Conservation (phyloP, 2,113 vertebrate genomes). For the Prunella fulvescens region DNA sequence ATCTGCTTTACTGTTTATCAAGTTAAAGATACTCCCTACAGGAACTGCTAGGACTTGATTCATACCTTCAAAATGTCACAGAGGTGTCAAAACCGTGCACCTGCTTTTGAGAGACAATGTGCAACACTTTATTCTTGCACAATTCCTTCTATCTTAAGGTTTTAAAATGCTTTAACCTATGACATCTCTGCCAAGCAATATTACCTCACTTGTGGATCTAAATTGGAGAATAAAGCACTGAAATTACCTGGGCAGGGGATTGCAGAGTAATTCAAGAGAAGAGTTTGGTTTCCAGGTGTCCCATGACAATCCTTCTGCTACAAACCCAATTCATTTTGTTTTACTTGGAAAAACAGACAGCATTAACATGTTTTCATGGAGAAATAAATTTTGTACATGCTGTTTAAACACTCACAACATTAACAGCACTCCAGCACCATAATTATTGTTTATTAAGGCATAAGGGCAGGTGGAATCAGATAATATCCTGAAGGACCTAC, state of each 20-base stretch:
- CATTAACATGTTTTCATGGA: neutral
- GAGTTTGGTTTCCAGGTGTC: neutral
- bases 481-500: neutral
- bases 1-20: neutral
- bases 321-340: neutral
- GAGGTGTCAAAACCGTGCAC: neutral
- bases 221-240: neutral
- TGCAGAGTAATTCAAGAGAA: neutral
- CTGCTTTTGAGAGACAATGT: neutral
- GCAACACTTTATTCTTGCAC: neutral
- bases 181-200: neutral
- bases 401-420: neutral
- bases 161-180: neutral
- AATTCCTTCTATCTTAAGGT: neutral
- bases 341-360: neutral
- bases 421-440: neutral
- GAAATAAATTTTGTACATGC: neutral
- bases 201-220: neutral
- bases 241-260: neutral
- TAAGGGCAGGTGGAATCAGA: neutral
- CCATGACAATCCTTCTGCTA: neutral
- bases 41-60: neutral
- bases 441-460: neutral
- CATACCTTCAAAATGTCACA: neutral
- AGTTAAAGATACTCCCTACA: neutral